A percentile compares a stretch with the other conserved stretches of the same genome.
phyloP scores from a whole-genome alignment of 1,140 invertebrate genomes.

The Bombus sibiricus region DNA sequence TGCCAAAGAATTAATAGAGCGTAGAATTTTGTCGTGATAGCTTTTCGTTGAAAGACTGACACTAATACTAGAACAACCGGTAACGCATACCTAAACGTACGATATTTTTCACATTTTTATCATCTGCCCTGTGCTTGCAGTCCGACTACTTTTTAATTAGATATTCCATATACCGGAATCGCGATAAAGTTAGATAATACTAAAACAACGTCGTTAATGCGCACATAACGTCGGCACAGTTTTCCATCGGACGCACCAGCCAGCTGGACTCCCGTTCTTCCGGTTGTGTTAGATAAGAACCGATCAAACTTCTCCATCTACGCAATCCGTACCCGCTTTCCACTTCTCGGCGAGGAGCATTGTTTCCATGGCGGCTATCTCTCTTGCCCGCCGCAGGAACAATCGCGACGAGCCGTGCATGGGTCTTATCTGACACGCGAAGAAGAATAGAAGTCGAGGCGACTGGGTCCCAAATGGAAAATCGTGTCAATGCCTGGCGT shows the following conservation, averaged over 20 bases:
- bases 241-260: background rate
- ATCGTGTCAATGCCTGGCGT: slow-evolving; percentile 18
- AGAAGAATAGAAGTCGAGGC: background rate
- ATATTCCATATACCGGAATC: background rate
- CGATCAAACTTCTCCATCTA: slow-evolving; percentile 40
- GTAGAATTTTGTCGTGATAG: no score
- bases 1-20: no score
- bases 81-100: no score
- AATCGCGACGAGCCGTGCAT: background rate
- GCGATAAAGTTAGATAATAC: background rate
- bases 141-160: background rate
- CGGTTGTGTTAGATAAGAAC: slow-evolving; percentile 20
- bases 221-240: slow-evolving; percentile 3
- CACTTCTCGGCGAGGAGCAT: background rate
- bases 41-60: no score
- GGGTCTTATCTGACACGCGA: background rate
- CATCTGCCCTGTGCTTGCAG: background rate
- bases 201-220: background rate
- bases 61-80: no score
- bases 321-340: slow-evolving; percentile 7
- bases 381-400: background rate
- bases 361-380: slow-evolving; percentile 20
- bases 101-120: background rate
- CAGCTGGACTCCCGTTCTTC: slow-evolving; percentile 7
- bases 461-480: background rate